phyloP scores from a whole-genome alignment of 2,888 invertebrate species.

The Agrotis exclamationis region DNA sequence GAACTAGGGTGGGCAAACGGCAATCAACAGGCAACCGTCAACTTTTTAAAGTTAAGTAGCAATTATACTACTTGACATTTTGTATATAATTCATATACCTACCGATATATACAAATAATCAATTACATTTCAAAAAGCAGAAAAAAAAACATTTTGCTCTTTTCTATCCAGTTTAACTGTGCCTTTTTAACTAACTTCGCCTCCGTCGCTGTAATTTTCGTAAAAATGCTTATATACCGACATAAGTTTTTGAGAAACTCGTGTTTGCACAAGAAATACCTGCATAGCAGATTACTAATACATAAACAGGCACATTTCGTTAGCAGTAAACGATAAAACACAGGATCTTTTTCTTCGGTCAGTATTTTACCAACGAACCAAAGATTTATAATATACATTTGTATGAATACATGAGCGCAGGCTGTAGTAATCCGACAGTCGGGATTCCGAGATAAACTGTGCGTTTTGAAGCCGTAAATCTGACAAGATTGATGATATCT shows the following conservation, averaged over 20 bases:
- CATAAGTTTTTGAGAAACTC: no score
- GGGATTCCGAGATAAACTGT: conserved; percentile 79
- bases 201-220: no score
- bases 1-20: not conserved
- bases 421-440: conserved; percentile 71
- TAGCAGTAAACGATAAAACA: not conserved
- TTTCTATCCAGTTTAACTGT: no score
- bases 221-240: no score
- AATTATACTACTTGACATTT: no score
- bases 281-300: no score
- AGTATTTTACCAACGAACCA: conserved; percentile 19
- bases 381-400: conserved; percentile 46
- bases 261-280: no score
- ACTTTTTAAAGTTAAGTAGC: no score
- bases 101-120: no score
- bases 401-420: conserved; percentile 47
- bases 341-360: not conserved
- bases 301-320: not conserved
- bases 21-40: not conserved
- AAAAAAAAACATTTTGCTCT: no score
- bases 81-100: no score
- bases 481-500: conserved; percentile 84
- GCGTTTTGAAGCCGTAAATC: conserved; percentile 80
- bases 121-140: not conserved
- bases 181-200: no score